Conservation (phyloP, 2,888 invertebrate species). For the Stenodema calcarata region DNA sequence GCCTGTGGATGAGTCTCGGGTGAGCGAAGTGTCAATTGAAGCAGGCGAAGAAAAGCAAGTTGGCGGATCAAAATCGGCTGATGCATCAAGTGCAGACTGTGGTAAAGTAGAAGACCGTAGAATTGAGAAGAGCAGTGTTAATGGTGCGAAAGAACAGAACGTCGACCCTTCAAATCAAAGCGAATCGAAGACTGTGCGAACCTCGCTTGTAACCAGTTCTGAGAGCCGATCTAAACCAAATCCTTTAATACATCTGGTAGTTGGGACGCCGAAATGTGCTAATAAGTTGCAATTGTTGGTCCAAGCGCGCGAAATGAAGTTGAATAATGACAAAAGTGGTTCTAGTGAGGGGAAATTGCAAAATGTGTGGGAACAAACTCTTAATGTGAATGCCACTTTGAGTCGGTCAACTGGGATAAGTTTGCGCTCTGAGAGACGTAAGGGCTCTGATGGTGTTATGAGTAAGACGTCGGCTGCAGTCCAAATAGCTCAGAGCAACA, state of each 20-base stretch:
- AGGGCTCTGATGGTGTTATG: background rate
- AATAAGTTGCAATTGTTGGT: background rate
- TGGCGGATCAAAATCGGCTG: background rate
- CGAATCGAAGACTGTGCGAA: background rate
- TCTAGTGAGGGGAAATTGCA: background rate
- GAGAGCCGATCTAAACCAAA: background rate
- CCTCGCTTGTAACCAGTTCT: background rate
- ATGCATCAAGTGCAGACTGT: background rate
- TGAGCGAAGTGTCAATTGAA: background rate
- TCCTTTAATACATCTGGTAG: background rate
- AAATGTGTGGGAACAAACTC: background rate
- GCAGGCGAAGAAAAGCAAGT: background rate
- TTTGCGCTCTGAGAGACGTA: background rate
- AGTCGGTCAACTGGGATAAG: background rate
- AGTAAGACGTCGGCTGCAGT: constrained; percentile 6
- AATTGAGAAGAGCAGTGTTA: background rate
- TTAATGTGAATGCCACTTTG: background rate
- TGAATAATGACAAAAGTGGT: background rate
- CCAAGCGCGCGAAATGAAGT: background rate
- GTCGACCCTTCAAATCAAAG: background rate
- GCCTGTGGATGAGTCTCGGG: background rate
- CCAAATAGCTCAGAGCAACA: background rate
- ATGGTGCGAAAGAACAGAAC: background rate
- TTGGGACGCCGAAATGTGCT: background rate
- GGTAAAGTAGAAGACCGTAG: background rate